Conservation (phyloP, 2,797 vertebrate species). For the Anguilla megastoma region DNA sequence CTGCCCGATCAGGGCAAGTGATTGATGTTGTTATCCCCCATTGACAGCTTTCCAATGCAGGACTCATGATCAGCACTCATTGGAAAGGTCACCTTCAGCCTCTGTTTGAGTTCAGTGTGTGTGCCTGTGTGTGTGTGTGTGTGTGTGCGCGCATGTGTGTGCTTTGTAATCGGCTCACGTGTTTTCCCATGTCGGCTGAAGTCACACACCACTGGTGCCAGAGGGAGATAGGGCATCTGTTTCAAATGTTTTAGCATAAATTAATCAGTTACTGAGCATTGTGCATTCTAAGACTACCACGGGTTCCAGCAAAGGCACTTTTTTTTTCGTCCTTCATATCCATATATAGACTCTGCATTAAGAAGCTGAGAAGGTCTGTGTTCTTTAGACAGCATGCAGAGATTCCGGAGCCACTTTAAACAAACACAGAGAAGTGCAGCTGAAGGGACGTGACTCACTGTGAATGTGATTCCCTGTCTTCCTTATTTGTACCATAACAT, state of each 20-base stretch:
- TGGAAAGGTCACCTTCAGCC: constrained; percentile 9
- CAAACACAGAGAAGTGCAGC: background rate
- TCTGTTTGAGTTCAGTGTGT: background rate
- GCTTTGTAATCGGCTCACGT: background rate
- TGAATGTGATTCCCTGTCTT: constrained; percentile 18
- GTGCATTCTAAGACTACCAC: background rate
- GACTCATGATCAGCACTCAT: background rate
- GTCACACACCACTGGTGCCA: background rate
- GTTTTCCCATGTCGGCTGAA: background rate
- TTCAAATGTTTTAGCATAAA: background rate
- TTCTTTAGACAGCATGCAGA: background rate
- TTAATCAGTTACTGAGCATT: background rate
- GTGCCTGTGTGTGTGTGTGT: background rate
- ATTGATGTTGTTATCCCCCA: constrained; percentile 9
- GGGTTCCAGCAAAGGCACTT: background rate
- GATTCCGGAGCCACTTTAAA: background rate
- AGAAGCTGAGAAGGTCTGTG: background rate
- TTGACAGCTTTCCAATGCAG: constrained; percentile 2
- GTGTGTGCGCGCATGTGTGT: background rate
- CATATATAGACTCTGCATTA: background rate
- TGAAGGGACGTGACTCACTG: background rate
- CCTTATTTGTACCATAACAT: constrained; percentile 1
- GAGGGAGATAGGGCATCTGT: background rate
- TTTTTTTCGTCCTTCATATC: background rate
- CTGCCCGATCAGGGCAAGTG: background rate